Evolutionary conservation across 2,888 invertebrate genomes (phyloP).

Genomic region (Plutella xylostella): DNA sequence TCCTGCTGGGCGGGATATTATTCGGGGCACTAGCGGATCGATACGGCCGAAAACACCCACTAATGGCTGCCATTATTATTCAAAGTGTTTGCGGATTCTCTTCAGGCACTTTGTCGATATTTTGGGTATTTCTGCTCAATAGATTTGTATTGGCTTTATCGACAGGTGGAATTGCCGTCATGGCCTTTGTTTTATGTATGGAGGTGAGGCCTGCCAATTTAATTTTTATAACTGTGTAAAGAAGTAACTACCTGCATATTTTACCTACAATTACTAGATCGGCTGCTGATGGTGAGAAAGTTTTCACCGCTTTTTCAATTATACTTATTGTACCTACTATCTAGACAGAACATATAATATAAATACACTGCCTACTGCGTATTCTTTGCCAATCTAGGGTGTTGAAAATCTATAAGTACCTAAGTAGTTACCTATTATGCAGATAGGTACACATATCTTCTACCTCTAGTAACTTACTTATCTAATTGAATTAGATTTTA

Average conservation of each 20-base stretch:
- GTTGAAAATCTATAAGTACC: too few species aligned
- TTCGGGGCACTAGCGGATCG: constrained; percentile 73
- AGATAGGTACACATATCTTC: too few species aligned
- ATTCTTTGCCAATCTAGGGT: too few species aligned
- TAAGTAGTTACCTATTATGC: too few species aligned
- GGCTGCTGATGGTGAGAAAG: too few species aligned
- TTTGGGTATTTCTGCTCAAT: constrained; percentile 59
- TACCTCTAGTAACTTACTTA: too few species aligned
- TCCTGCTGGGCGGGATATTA: constrained; percentile 70
- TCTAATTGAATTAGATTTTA: too few species aligned
- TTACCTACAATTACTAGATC: too few species aligned
- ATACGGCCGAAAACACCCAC: constrained; percentile 70
- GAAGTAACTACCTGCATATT: neutral
- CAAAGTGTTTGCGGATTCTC: constrained; percentile 64
- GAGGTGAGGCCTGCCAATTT: constrained; percentile 44
- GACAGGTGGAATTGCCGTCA: constrained; percentile 73
- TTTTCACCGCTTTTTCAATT: neutral
- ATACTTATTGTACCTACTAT: too few species aligned
- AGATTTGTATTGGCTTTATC: constrained; percentile 71
- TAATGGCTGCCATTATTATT: constrained; percentile 65
- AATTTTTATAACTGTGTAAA: neutral
- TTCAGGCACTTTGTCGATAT: constrained; percentile 65
- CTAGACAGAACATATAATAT: too few species aligned
- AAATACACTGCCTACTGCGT: too few species aligned
- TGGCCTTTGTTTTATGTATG: constrained; percentile 76